Conservation (phyloP, 2,888 invertebrate species). For the Cosmia trapezina region DNA sequence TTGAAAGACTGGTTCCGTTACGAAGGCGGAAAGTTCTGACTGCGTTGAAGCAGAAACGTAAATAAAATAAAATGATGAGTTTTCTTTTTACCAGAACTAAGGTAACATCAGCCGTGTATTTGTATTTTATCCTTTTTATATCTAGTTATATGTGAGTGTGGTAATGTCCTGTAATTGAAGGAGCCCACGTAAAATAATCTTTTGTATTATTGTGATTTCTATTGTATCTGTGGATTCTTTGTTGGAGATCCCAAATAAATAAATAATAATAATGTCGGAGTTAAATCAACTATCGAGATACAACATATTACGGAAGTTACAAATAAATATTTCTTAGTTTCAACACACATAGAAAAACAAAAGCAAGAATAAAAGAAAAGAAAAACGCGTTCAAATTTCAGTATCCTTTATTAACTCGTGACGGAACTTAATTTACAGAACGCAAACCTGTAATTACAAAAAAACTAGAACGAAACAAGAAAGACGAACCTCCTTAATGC, state of each 20-base stretch:
- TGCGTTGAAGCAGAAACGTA: neutral
- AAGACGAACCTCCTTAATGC: neutral
- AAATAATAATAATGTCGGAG: neutral
- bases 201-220: neutral
- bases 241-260: neutral
- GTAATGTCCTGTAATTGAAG: neutral
- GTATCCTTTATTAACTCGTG: neutral
- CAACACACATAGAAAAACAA: neutral
- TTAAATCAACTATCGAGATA: neutral
- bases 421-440: slow-evolving; percentile 12
- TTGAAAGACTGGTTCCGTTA: neutral
- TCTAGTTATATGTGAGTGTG: neutral
- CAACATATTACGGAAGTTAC: neutral
- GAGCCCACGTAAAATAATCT: neutral
- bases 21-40: slow-evolving; percentile 1
- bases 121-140: neutral
- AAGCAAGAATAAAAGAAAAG: no score
- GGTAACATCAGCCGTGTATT: neutral
- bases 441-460: slow-evolving; percentile 5
- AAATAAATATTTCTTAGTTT: neutral
- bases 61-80: neutral
- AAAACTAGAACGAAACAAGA: neutral
- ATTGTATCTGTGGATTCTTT: neutral
- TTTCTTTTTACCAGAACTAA: neutral
- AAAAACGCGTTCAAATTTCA: no score